phyloP scores from a whole-genome alignment of 2,113 vertebrate genomes.

The Leucosticte australis region DNA sequence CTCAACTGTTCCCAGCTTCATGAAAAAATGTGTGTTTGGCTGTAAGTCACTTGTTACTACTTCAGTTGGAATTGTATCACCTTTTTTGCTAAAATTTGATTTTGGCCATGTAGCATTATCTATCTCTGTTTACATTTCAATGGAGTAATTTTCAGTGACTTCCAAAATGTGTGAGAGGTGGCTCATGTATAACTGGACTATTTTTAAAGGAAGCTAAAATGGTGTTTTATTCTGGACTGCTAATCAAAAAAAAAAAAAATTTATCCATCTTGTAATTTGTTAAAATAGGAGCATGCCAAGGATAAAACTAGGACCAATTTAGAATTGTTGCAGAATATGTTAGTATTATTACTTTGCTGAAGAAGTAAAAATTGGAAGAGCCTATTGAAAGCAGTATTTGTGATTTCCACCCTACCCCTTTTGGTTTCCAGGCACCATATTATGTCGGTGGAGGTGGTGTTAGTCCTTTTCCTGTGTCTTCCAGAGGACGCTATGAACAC shows the following conservation, averaged over 20 bases:
- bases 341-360: not conserved
- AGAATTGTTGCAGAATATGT: not conserved
- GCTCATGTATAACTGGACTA: not conserved
- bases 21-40: not conserved
- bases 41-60: not conserved
- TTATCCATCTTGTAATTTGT: accelerated
- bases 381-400: not conserved
- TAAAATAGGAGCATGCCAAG: not conserved
- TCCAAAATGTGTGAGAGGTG: not conserved
- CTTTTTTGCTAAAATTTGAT: not conserved
- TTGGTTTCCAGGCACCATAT: conserved; percentile 72
- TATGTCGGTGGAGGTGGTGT: conserved; percentile 69
- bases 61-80: not conserved
- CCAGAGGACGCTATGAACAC: conserved; percentile 79
- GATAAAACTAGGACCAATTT: not conserved
- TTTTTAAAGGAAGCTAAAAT: not conserved
- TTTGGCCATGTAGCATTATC: not conserved
- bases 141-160: not conserved
- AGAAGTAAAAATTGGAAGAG: not conserved
- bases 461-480: conserved; percentile 54
- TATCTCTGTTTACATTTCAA: not conserved
- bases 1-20: not conserved
- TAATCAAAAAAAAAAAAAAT: not conserved
- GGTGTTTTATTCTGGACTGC: not conserved
- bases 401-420: conserved; percentile 26